Percentiles rank a stretch among this genome's conserved stretches.
These are phyloP conservation scores for Mesorhabditis spiculigera DNA, from an alignment of 2,888 invertebrate genomes.

Conservation along the genomic window DNA sequence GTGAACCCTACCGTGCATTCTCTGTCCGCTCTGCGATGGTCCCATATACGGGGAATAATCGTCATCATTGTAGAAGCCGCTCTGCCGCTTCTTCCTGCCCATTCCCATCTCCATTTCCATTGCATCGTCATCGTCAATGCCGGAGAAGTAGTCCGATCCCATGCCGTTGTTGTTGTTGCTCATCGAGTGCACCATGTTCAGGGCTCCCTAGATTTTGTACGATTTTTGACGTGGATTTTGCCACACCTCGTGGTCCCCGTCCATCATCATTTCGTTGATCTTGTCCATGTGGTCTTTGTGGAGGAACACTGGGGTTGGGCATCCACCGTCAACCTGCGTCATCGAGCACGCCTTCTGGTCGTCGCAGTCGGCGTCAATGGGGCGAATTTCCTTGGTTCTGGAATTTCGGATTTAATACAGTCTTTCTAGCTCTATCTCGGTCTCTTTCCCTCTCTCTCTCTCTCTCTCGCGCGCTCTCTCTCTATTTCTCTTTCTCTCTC, in stretches of 20 bases:
- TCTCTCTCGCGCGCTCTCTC: background rate
- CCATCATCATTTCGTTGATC: background rate
- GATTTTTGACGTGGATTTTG: background rate
- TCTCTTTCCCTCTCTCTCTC: background rate
- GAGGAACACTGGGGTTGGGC: background rate
- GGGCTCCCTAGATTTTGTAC: background rate
- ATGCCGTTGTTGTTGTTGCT: too few relatives aligned
- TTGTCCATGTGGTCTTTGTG: background rate
- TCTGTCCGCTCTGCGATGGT: too few relatives aligned
- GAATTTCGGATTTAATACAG: background rate
- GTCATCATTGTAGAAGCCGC: background rate
- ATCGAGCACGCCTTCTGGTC: background rate
- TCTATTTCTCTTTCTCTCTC: background rate
- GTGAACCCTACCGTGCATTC: too few relatives aligned
- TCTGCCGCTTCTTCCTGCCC: background rate
- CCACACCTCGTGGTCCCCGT: background rate
- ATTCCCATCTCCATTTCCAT: background rate
- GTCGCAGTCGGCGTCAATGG: constrained; percentile 5
- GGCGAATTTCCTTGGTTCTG: constrained; percentile 2
- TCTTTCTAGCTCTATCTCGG: background rate
- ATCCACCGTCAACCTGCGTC: background rate
- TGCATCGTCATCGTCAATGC: background rate
- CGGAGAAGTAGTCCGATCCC: too few relatives aligned
- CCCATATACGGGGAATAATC: background rate
- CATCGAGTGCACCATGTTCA: background rate